Evolutionary conservation across 2,797 vertebrate species (phyloP).

Genomic region (Tolypeutes matacus): DNA sequence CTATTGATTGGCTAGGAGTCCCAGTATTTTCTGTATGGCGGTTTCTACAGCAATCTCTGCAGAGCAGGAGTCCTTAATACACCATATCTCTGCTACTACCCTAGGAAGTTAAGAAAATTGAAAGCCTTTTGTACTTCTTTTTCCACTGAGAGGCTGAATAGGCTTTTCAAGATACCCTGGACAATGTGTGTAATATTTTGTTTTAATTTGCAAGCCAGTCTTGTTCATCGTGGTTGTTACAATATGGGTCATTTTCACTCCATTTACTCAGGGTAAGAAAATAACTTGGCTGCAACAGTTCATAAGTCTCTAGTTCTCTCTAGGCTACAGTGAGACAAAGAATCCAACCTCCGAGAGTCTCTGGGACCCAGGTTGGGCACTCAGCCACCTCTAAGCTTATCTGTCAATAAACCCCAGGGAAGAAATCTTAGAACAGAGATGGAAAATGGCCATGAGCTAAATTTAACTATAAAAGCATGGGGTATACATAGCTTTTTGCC

Average conservation of each 20-base stretch:
- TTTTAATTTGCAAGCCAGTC: constrained; percentile 66
- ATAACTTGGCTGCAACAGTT: constrained; percentile 16
- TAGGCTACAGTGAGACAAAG: not conserved
- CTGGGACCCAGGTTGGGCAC: not conserved
- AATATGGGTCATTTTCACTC: constrained; percentile 62
- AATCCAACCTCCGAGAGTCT: not conserved
- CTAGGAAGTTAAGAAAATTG: constrained; percentile 40
- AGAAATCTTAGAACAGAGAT: not conserved
- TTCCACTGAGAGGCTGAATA: constrained; percentile 31
- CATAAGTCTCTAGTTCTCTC: not conserved
- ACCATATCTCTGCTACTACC: not conserved
- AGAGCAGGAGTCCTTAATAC: constrained; percentile 26
- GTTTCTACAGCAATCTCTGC: not conserved
- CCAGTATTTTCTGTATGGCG: not conserved
- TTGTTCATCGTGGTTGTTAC: constrained; percentile 64
- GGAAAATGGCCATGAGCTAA: not conserved
- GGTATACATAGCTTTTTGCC: not conserved
- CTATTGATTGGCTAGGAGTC: constrained; percentile 54
- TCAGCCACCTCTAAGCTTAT: not conserved
- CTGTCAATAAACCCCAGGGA: not conserved
- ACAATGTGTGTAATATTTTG: constrained; percentile 63
- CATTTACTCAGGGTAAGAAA: constrained; percentile 59
- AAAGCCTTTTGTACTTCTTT: constrained; percentile 61
- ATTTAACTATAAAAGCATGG: not conserved
- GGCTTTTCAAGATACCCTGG: constrained; percentile 58